Percentiles rank a stretch among this genome's conserved stretches.
phyloP scores from a whole-genome alignment of 2,888 invertebrate species.

The Drosophila aldrichi region DNA sequence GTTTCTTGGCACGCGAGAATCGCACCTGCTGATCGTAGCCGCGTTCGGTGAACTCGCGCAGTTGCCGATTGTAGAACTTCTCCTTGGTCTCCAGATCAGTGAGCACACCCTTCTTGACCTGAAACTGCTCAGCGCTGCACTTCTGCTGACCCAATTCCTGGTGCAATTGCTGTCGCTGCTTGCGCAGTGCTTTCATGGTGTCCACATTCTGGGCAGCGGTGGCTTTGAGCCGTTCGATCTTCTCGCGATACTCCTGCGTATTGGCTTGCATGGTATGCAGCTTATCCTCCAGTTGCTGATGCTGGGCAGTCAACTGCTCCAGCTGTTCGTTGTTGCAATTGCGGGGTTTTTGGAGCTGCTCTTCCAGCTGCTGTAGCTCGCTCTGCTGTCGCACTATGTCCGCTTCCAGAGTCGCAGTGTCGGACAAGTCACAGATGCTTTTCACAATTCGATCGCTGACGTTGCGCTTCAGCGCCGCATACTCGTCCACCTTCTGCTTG shows the following conservation, averaged over 20 bases:
- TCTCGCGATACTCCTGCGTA: background rate
- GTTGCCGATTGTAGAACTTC: constrained; percentile 64
- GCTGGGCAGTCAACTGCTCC: constrained; percentile 22
- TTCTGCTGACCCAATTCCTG: constrained; percentile 54
- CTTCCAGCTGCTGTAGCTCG: constrained; percentile 49
- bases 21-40: constrained; percentile 75
- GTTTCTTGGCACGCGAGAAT: constrained; percentile 72
- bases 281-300: constrained; percentile 61
- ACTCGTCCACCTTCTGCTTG: constrained; percentile 74
- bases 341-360: constrained; percentile 44
- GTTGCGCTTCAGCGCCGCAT: constrained; percentile 58
- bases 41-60: constrained; percentile 68
- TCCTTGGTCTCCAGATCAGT: constrained; percentile 65
- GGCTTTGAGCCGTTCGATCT: constrained; percentile 6
- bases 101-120: constrained; percentile 63
- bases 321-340: constrained; percentile 52
- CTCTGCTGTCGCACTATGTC: constrained; percentile 54
- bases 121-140: constrained; percentile 60
- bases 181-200: constrained; percentile 9
- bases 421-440: constrained; percentile 58
- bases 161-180: constrained; percentile 45
- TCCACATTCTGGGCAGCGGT: constrained; percentile 20
- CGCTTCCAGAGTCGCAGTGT: constrained; percentile 54
- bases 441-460: constrained; percentile 70
- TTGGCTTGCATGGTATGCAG: constrained; percentile 36